Evolutionary conservation across 2,888 invertebrate species (phyloP), one percentile per base, ranked within the genome.

Genomic region (Pyrrhia umbra): DNA sequence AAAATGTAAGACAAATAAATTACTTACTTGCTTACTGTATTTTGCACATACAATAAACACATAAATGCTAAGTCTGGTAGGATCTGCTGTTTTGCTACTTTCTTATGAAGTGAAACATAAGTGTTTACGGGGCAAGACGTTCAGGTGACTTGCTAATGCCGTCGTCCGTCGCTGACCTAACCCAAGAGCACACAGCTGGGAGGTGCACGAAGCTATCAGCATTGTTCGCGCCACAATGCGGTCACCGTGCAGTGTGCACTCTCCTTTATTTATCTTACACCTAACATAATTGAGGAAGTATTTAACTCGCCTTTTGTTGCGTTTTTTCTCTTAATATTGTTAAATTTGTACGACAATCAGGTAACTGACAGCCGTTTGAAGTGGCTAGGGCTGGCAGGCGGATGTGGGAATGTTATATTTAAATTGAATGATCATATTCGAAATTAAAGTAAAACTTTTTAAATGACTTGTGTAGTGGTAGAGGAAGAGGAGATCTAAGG

Each of bases 211-310:
- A 20, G 13, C 61, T 50, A 8, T 40, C 57, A 1, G 39, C 54
- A 72, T 72, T 72, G 71, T 72, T 51, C 54, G 15, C n/a, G 21
- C 25, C 43, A 50, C 52, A 75, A 57, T 42, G 57, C 65, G 71
- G 71, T 72, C 71, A 71, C 18, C 69, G 43, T 49, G 40, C 50
- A 46, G 43, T 51, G 50, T 52, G 71, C 71, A 50, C 61, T 56
- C 72, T 51, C 50, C 71, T 86, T 84, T 90, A 86, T 91, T 90
- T 91, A 88, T 85, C 86, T 89, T 86, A 77, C 84, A 81, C 82
- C 77, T 79, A 73, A 77, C 80, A 79, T 92, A 92, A 93, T 93
- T 92, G 92, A 91, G 92, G 93, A 93, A 92, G 90, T 89, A 84
- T 90, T 92, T 90, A 88, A 80, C 79, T 79, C 76, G 61, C 74